A percentile compares a stretch with the other conserved stretches of the same genome.
Evolutionary conservation across 2,113 vertebrate species (phyloP).

Genomic region (Caranx ignobilis): DNA sequence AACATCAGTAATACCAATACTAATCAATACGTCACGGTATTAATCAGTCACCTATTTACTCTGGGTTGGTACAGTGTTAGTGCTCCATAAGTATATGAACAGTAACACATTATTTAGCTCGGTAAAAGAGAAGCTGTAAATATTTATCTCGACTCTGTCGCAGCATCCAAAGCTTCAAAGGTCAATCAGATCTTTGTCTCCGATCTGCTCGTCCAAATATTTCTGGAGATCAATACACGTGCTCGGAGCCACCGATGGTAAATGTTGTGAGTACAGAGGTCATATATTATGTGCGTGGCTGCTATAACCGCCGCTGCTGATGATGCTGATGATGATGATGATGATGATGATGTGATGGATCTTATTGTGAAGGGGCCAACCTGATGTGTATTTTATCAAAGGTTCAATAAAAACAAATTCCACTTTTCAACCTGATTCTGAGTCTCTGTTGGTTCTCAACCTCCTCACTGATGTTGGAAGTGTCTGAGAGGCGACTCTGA

Average conservation of each 20-base stretch:
- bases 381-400: constrained; percentile 74
- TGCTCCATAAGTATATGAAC: neutral
- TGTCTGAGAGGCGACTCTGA: neutral
- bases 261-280: neutral
- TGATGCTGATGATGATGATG: neutral
- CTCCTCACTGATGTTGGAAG: neutral
- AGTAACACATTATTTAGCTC: neutral
- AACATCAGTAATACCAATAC: neutral
- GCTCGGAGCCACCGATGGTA: neutral
- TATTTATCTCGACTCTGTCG: constrained; percentile 12
- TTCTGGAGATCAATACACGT: constrained; percentile 5
- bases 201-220: constrained; percentile 29
- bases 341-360: constrained; percentile 18
- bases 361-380: constrained; percentile 64
- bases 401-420: constrained; percentile 74
- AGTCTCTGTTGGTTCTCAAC: constrained; percentile 26
- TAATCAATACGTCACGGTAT: constrained; percentile 16
- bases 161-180: constrained; percentile 32
- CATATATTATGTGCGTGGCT: neutral
- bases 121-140: constrained; percentile 20
- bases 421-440: constrained; percentile 76
- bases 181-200: neutral
- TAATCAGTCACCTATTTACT: constrained; percentile 3
- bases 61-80: neutral
- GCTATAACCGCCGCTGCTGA: neutral